Evolutionary conservation across 2,888 invertebrate species (phyloP), one percentile per base, ranked within the genome.

Genomic region (Ichneumon xanthorius): DNA sequence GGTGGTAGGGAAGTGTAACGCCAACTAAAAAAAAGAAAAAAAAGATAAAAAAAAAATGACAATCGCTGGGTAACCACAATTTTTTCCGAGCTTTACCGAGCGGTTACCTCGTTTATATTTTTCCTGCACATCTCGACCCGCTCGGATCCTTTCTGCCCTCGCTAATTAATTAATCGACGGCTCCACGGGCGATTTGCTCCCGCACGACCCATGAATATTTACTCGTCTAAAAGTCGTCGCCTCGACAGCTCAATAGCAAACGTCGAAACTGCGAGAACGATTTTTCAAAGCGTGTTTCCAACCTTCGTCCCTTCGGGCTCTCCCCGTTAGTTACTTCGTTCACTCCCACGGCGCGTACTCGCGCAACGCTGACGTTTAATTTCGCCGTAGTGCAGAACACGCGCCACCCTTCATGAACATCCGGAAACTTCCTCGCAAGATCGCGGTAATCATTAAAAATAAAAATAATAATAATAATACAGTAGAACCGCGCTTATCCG

Each of bases 141-240:
- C 72, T 71, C 48, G 73, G 26, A 71, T 58, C 33, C 58, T 58
- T 22, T 71, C 50, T 2, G 40, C 30, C 33, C 71, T 55, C 45
- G 77, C 72, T 84, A 80, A 84, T 84, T 84, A 84, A 84, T 84
- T 84, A 80, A 77, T 77, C 72, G 77, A n/a, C 67, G 58, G 72
- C 19, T 71, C 67, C n/a, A 30, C 33, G 63, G 40, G 9, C 48
- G 71, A 50, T 80, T 84, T 77, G 76, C 71, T 71, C 63, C 67
- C 50, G 61, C 58, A 77, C 67, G 80, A 45, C 58, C 50, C 77
- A 77, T 77, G 84, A 84, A 84, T 84, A 84, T 84, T 84, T 77
- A 84, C 77, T 72, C 67, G 72, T 72, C 53, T 67, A 48, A 67
- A 61, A 30, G 63, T 37, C 71, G n/a, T 50, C 61, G 71, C 22